phyloP scores from a whole-genome alignment of 2,113 vertebrate species.

The Ariopsis seemanni region DNA sequence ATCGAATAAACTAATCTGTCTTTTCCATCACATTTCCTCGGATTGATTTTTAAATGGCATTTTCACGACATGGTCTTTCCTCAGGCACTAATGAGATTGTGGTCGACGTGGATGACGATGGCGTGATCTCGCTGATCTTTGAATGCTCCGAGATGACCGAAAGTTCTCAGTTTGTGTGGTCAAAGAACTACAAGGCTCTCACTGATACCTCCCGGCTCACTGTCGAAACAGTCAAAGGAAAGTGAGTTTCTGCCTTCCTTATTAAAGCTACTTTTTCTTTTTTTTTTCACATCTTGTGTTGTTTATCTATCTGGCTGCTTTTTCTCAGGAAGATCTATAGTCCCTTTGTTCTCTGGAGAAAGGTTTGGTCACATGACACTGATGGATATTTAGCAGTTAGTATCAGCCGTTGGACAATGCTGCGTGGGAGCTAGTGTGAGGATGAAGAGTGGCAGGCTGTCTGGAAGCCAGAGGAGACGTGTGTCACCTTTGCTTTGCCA shows the following conservation, averaged over 20 bases:
- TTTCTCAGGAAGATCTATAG: background rate
- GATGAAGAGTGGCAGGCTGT: slow-evolving; percentile 24
- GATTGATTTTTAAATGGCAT: background rate
- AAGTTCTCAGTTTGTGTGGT: slow-evolving; percentile 90
- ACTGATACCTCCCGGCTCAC: slow-evolving; percentile 82
- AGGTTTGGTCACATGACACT: slow-evolving; percentile 7
- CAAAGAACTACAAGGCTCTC: slow-evolving; percentile 88
- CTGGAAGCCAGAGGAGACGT: slow-evolving; percentile 2
- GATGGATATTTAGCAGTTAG: background rate
- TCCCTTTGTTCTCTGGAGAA: slow-evolving; percentile 10
- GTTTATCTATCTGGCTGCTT: background rate
- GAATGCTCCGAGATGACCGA: slow-evolving; percentile 88
- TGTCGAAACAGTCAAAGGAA: slow-evolving; percentile 82
- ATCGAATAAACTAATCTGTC: background rate
- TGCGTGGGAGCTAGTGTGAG: slow-evolving; percentile 30
- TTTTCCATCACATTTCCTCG: background rate
- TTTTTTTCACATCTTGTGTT: too few relatives aligned
- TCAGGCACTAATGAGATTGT: slow-evolving; percentile 91
- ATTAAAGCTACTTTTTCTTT: background rate
- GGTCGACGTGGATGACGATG: slow-evolving; percentile 91
- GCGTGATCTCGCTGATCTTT: slow-evolving; percentile 92
- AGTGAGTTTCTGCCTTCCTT: slow-evolving; percentile 69
- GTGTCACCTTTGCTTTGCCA: slow-evolving; percentile 29
- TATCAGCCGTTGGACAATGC: slow-evolving; percentile 26
- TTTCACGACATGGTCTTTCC: slow-evolving; percentile 1